phyloP scores from a whole-genome alignment of 1,140 invertebrate species.

The Sinonovacula constricta region DNA sequence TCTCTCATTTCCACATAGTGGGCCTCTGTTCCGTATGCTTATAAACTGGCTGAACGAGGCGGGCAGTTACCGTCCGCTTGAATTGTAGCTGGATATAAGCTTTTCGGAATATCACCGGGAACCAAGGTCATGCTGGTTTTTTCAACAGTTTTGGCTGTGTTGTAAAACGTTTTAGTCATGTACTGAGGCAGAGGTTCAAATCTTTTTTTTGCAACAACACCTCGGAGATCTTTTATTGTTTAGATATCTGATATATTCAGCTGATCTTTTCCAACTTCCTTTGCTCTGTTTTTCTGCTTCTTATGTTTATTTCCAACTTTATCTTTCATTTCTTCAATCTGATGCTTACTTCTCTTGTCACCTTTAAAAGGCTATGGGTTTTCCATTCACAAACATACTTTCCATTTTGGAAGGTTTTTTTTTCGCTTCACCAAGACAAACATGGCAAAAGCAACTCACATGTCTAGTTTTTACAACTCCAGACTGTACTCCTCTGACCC shows the following conservation, averaged over 20 bases:
- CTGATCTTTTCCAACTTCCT: not conserved
- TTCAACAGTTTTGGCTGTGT: not conserved
- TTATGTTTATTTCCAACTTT: not conserved
- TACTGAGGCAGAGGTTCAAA: not conserved
- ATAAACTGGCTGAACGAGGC: slow-evolving; percentile 12
- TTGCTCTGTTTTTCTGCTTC: not conserved
- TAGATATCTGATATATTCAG: not conserved
- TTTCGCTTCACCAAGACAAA: not conserved
- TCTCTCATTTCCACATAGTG: slow-evolving; percentile 19
- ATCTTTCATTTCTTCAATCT: not conserved
- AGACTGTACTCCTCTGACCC: not conserved
- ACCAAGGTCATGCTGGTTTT: not conserved
- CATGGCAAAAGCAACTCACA: not conserved
- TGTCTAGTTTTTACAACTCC: not conserved
- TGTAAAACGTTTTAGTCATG: not conserved
- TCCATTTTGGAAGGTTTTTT: not conserved
- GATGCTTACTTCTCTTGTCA: not conserved
- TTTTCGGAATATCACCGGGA: not conserved
- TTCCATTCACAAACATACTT: not conserved
- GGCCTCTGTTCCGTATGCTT: slow-evolving; percentile 4
- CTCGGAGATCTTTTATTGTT: not conserved
- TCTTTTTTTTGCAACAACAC: not conserved
- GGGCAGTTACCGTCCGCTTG: slow-evolving; percentile 23
- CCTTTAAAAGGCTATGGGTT: not conserved
- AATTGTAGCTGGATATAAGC: not conserved